Conservation (phyloP, 2,888 invertebrate genomes). For the Ametastegia equiseti region DNA sequence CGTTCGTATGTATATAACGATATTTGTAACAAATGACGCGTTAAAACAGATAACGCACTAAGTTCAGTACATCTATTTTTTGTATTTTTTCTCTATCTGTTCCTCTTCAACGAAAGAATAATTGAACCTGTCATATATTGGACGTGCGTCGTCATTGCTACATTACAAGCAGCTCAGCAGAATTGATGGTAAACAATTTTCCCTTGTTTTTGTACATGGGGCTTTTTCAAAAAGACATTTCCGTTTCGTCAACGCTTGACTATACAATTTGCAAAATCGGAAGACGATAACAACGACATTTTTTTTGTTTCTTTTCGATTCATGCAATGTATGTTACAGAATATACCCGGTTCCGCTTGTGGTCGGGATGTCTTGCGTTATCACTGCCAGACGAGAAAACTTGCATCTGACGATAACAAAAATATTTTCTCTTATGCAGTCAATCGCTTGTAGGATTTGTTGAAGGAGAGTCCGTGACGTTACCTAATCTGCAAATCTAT, state of each 20-base stretch:
- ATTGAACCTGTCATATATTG: background rate
- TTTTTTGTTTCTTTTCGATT: background rate
- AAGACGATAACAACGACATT: background rate
- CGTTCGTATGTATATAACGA: background rate
- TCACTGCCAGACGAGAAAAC: slow-evolving; percentile 47
- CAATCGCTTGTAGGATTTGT: slow-evolving; percentile 17
- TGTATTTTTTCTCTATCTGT: background rate
- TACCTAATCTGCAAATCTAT: background rate
- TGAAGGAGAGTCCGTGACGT: background rate
- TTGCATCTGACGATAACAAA: slow-evolving; percentile 31
- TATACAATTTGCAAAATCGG: background rate
- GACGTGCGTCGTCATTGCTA: background rate
- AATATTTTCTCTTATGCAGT: background rate
- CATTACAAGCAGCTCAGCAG: background rate
- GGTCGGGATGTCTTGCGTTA: slow-evolving; percentile 22
- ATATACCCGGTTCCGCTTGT: slow-evolving; percentile 5
- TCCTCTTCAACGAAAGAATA: background rate
- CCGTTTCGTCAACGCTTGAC: background rate
- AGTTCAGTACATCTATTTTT: background rate
- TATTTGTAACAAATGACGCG: background rate
- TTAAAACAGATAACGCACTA: background rate
- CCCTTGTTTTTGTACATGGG: background rate
- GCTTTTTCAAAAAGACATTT: background rate
- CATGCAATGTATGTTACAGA: background rate
- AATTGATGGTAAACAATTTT: background rate